Conservation (phyloP, 2,797 vertebrate genomes). For the Aulostomus chinensis region DNA sequence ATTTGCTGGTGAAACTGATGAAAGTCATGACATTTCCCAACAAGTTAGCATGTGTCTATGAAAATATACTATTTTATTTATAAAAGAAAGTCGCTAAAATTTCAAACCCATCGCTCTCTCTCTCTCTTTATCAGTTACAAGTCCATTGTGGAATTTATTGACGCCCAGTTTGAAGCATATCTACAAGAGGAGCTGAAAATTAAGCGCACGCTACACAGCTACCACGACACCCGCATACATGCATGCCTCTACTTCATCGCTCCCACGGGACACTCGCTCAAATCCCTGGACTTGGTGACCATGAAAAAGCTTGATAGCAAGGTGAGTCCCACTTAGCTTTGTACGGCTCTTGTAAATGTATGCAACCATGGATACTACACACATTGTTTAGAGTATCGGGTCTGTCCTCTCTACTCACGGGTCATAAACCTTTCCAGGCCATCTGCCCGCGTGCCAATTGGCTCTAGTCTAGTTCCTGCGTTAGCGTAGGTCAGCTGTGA, state of each 20-base stretch:
- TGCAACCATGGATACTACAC: no score
- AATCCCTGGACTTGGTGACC: slow-evolving; percentile 95
- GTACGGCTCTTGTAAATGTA: no score
- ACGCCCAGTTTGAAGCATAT: slow-evolving; percentile 96
- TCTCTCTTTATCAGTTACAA: slow-evolving; percentile 86
- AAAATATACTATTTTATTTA: no score
- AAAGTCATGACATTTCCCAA: no score
- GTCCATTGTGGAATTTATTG: slow-evolving; percentile 97
- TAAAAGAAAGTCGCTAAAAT: no score
- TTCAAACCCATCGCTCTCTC: no score
- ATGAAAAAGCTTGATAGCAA: slow-evolving; percentile 99
- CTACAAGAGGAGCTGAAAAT: slow-evolving; percentile 98
- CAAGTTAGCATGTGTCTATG: no score
- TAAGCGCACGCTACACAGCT: slow-evolving; percentile 92
- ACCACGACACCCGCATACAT: slow-evolving; percentile 95
- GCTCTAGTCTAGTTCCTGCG: slow-evolving; percentile 25
- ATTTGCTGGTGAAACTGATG: no score
- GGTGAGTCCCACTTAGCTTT: slow-evolving; percentile 74
- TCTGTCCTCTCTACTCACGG: slow-evolving; percentile 17
- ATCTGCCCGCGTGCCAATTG: slow-evolving; percentile 34
- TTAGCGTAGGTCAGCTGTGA: slow-evolving; percentile 66
- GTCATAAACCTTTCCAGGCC: slow-evolving; percentile 40
- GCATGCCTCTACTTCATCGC: slow-evolving; percentile 97
- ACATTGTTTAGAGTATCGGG: no score
- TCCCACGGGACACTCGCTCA: slow-evolving; percentile 95